Base-by-base conservation (phyloP, 1,140 invertebrate species). In the Drosophila nigrodunni region DNA sequence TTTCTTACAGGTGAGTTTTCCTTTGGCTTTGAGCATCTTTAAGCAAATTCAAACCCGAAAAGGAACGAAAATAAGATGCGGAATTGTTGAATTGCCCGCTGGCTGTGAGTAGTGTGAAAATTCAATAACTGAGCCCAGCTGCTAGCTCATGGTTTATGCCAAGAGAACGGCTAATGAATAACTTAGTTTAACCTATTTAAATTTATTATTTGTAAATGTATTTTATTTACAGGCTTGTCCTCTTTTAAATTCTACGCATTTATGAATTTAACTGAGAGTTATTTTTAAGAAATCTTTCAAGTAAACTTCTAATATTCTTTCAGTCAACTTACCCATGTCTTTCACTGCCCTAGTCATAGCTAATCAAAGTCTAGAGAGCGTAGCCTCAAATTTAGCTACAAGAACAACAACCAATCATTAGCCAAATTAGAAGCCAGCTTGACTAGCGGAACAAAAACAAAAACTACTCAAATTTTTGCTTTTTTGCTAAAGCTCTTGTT, bases 1-100 rank as follows among this genome's bases (percentile, higher is more conserved):
- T 65, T 37, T 69, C n/a, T 86, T 83, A 43, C 83, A 88, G 83
- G 83, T 87, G 60, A 83, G 83, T 80, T 57, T 30, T 11, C 21
- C 44, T 61, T 54, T 21, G 3, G 6, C 30, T 35, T 41, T 41
- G 13, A 30, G 25, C 35, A 39, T 43, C 11, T 21, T 10, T 15
- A 21, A 18, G 25, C 25, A 15, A 15, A 15, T 15, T 15, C 15
- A 15, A 15, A 15, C 15, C 25, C 10, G 7, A 15, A 7, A 43
- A 34, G 15, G 10, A 11, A 9, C 9, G 37, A 60, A 60, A 30
- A 3, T 30, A 30, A 30, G 25, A 30, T 30, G 25, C n/a, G 46
- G 6, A 60, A 21, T 37, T 57, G 30, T 35, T 11, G 9, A 13
- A 55, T 41, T 30, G 9, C 21, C 18, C 8, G 34, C 7, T 21